Evolutionary conservation across 1,140 invertebrate species (phyloP).

Genomic region (Macrotrachela quadricornifera): DNA sequence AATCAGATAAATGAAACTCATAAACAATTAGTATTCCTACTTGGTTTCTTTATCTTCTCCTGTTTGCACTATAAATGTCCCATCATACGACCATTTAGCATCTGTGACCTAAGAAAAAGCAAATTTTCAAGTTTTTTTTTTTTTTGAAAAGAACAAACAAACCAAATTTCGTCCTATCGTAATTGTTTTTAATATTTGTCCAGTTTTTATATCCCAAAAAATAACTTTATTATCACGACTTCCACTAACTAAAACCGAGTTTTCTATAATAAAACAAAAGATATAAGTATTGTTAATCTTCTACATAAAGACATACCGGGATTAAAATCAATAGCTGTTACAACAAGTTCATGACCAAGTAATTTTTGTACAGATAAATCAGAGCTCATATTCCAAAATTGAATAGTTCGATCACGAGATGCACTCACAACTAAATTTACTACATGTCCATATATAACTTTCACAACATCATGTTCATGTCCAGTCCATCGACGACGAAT

Average conservation of each 20-base stretch:
- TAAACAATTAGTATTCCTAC: too few species aligned
- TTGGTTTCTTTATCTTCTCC: conserved; percentile 28
- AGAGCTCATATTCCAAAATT: conserved; percentile 18
- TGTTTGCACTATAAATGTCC: conserved; percentile 17
- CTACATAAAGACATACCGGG: conserved; percentile 11
- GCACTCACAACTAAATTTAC: conserved; percentile 19
- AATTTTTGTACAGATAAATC: conserved; percentile 12
- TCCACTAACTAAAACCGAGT: conserved; percentile 18
- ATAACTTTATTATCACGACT: conserved; percentile 23
- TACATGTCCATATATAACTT: conserved; percentile 17
- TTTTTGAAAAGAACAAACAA: not conserved
- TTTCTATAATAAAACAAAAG: conserved; percentile 14
- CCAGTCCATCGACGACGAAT: conserved; percentile 17
- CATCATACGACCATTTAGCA: conserved; percentile 20
- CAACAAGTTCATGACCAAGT: conserved; percentile 19
- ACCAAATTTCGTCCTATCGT: conserved; percentile 24
- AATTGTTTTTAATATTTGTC: conserved; percentile 14
- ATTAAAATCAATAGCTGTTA: conserved; percentile 18
- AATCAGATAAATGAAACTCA: too few species aligned
- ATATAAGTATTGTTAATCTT: not conserved
- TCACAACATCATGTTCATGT: conserved; percentile 20
- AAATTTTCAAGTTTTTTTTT: not conserved
- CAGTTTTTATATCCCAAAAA: conserved; percentile 24
- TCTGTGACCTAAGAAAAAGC: conserved; percentile 19
- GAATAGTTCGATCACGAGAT: conserved; percentile 21